Evolutionary conservation across 2,888 invertebrate species (phyloP).

Genomic region (Apomyelois bistriatella): DNA sequence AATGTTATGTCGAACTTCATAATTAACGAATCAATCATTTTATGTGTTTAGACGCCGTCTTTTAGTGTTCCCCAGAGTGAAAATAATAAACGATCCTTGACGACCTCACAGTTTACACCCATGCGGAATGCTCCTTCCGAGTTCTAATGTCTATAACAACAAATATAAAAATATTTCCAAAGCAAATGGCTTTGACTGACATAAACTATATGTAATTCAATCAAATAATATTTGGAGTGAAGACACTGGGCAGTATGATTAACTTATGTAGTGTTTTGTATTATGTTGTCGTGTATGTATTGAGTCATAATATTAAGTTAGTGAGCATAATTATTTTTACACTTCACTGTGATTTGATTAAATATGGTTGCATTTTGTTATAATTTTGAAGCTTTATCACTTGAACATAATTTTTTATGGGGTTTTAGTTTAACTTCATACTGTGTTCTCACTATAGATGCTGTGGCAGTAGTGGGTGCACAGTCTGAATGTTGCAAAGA

Average conservation of each 20-base stretch:
- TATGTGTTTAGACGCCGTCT: constrained; percentile 49
- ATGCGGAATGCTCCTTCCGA: neutral
- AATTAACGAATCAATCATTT: constrained; percentile 52
- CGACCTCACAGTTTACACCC: constrained; percentile 19
- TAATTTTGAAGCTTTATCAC: constrained; percentile 47
- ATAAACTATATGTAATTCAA: constrained; percentile 10
- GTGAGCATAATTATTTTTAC: constrained; percentile 69
- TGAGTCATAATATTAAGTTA: constrained; percentile 73
- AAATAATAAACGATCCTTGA: constrained; percentile 18
- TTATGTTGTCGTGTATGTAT: constrained; percentile 57
- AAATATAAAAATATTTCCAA: constrained; percentile 21
- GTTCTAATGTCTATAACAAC: constrained; percentile 15
- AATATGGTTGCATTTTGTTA: constrained; percentile 67
- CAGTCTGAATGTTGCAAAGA: neutral
- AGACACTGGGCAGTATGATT: constrained; percentile 50
- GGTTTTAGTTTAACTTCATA: constrained; percentile 12
- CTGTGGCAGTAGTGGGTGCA: constrained; percentile 11
- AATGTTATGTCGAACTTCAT: constrained; percentile 72
- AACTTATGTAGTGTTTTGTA: constrained; percentile 56
- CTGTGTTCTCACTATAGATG: constrained; percentile 13
- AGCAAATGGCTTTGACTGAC: constrained; percentile 16
- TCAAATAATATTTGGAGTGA: constrained; percentile 19
- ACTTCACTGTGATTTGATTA: constrained; percentile 75
- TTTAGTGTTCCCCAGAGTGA: constrained; percentile 39
- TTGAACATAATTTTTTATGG: constrained; percentile 15